Conservation (phyloP, 2,888 invertebrate genomes). For the Drosophila mayaguana region DNA sequence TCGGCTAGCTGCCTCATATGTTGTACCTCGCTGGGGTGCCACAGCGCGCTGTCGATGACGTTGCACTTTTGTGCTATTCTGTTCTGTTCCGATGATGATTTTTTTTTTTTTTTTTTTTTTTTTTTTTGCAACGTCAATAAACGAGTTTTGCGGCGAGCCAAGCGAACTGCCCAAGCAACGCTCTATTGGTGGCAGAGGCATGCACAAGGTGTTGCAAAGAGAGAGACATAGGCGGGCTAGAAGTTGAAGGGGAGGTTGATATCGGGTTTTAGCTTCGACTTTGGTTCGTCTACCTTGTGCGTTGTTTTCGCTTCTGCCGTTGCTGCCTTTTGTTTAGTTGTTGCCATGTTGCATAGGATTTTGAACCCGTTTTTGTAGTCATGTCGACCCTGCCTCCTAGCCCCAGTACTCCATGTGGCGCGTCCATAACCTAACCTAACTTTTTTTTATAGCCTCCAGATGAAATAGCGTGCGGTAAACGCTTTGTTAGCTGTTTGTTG, state of each 20-base stretch:
- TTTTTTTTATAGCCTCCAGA: slow-evolving; percentile 60
- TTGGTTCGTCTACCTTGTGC: slow-evolving; percentile 71
- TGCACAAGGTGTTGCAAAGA: slow-evolving; percentile 4
- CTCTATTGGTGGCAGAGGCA: slow-evolving; percentile 61
- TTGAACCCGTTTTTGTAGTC: slow-evolving; percentile 79
- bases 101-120: slow-evolving; percentile 19
- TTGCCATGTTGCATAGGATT: slow-evolving; percentile 82
- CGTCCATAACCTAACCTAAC: slow-evolving; percentile 82
- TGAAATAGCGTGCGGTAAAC: slow-evolving; percentile 60
- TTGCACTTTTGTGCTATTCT: slow-evolving; percentile 58
- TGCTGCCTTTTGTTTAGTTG: slow-evolving; percentile 40
- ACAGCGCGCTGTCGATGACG: slow-evolving; percentile 45
- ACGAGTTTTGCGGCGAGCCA: slow-evolving; percentile 62
- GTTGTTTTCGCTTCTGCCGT: slow-evolving; percentile 10
- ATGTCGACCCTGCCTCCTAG: slow-evolving; percentile 26
- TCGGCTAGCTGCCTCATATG: slow-evolving; percentile 4
- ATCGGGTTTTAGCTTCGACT: slow-evolving; percentile 61
- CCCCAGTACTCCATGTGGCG: slow-evolving; percentile 68
- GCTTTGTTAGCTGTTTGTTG: slow-evolving; percentile 48
- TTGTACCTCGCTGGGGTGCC: slow-evolving; percentile 18
- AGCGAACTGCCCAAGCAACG: slow-evolving; percentile 53
- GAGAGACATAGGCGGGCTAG: background rate
- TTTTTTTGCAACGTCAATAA: slow-evolving; percentile 58
- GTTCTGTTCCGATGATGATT: background rate
- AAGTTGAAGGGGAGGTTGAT: slow-evolving; percentile 1